These are phyloP conservation scores for human (Homo sapiens) DNA, from an alignment of 2,113 vertebrate species.

Conservation along the genomic window DNA sequence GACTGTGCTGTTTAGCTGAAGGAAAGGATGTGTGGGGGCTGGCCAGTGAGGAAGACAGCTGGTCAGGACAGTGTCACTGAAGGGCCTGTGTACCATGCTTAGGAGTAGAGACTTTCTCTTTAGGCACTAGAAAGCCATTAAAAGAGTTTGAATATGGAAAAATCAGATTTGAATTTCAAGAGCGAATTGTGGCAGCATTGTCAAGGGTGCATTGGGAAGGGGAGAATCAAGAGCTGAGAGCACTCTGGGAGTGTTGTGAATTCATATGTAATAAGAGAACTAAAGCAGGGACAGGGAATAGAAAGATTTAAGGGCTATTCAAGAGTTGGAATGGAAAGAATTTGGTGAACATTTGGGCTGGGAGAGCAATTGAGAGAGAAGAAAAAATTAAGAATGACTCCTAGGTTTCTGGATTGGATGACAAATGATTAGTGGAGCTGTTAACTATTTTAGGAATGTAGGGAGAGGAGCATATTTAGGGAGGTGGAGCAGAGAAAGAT, in stretches of 20 bases:
- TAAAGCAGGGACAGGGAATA: neutral
- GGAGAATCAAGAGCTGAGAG: neutral
- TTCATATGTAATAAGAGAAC: neutral
- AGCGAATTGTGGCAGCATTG: neutral
- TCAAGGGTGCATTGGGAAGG: neutral
- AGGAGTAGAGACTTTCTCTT: neutral
- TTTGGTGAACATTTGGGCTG: neutral
- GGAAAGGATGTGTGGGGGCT: neutral
- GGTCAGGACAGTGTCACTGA: neutral
- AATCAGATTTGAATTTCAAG: neutral
- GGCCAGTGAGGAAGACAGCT: neutral
- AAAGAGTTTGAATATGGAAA: neutral
- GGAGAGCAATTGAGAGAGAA: neutral
- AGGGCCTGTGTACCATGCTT: neutral
- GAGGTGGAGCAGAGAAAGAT: neutral
- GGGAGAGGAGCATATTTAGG: neutral
- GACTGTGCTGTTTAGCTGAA: neutral
- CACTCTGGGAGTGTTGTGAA: neutral
- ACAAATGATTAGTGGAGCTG: neutral
- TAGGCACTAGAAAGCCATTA: neutral
- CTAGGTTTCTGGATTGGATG: neutral
- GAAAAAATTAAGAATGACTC: neutral
- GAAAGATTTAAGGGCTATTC: neutral
- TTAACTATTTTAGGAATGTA: neutral
- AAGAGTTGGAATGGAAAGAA: neutral